These are phyloP conservation scores for Pogoniulus pusillus DNA, from an alignment of 2,797 vertebrate species.

Conservation along the genomic window DNA sequence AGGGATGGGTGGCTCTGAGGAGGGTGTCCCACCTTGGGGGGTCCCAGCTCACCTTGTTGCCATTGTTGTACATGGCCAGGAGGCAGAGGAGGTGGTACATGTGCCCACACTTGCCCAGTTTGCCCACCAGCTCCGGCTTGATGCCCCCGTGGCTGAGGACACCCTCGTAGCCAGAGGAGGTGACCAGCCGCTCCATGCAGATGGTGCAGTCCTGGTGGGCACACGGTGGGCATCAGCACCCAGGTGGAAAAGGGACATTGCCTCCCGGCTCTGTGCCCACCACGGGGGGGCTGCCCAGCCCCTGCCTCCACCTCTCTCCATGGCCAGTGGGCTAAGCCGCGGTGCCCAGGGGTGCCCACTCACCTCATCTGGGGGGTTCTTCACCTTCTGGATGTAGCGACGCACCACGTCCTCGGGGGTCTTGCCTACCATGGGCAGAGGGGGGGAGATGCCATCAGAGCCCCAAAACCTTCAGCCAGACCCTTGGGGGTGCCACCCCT, in stretches of 20 bases:
- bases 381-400: conserved; percentile 93
- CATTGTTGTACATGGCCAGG: conserved; percentile 98
- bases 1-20: not conserved
- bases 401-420: conserved; percentile 93
- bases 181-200: conserved; percentile 94
- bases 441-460: not conserved
- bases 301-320: not conserved
- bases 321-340: not conserved
- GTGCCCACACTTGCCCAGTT: conserved; percentile 94
- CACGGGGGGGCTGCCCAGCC: fast-evolving
- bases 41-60: conserved; percentile 87
- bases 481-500: fast-evolving
- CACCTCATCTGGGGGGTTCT: conserved; percentile 91
- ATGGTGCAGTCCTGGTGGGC: conserved; percentile 92
- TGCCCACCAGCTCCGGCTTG: conserved; percentile 92
- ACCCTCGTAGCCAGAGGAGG: conserved; percentile 92
- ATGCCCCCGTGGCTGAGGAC: conserved; percentile 88
- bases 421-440: conserved; percentile 80
- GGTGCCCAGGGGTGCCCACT: not conserved
- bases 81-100: conserved; percentile 97
- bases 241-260: fast-evolving
- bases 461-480: not conserved
- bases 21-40: too few relatives aligned
- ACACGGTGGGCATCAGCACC: fast-evolving
- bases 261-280: not conserved